phyloP scores from a whole-genome alignment of 2,113 vertebrate species.

The Hemiprocne comata region DNA sequence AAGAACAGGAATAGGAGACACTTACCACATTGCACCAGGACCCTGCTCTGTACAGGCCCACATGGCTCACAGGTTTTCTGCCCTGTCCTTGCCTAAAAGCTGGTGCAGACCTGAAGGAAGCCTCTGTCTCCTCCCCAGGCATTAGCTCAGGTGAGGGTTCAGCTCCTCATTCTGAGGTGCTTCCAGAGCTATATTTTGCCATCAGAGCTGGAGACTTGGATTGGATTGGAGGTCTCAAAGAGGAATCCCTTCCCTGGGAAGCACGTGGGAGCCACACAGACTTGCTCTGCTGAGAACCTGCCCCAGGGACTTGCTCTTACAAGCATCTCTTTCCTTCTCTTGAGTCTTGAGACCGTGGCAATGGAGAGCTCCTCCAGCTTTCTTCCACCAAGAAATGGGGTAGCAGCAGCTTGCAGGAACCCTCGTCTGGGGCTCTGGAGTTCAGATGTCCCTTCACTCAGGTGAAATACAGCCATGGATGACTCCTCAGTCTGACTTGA shows the following conservation, averaged over 20 bases:
- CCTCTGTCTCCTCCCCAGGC: background rate
- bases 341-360: background rate
- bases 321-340: background rate
- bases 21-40: background rate
- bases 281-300: background rate
- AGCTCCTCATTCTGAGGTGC: background rate
- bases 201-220: background rate
- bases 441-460: fast-evolving
- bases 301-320: background rate
- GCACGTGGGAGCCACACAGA: background rate
- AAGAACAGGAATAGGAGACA: background rate
- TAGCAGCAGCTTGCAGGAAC: background rate
- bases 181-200: background rate
- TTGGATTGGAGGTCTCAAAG: background rate
- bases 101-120: background rate
- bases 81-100: background rate
- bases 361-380: background rate
- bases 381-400: background rate
- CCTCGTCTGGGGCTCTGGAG: background rate
- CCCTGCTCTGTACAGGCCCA: background rate
- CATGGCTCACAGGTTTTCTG: fast-evolving
- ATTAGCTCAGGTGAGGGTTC: background rate
- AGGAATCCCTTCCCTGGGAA: background rate
- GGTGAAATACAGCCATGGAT: background rate
- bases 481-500: background rate